These are phyloP conservation scores for Macrostomum lignano DNA, from an alignment of 1,140 invertebrate species.

Conservation along the genomic window DNA sequence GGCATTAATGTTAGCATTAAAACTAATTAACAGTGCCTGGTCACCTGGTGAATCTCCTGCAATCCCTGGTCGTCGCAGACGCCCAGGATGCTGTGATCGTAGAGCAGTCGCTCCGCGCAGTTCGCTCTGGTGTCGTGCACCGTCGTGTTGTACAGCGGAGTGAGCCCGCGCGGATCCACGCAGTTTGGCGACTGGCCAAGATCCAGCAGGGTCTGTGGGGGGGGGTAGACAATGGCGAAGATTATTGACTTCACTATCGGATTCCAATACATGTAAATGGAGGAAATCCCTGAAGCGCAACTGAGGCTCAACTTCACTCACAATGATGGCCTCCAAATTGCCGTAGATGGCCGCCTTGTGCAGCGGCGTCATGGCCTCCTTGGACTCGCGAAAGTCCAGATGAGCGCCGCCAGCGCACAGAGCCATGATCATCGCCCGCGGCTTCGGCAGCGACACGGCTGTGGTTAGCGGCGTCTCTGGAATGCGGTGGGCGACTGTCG, in stretches of 20 bases:
- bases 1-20: too few species aligned
- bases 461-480: slow-evolving; percentile 57
- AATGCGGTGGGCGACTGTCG: too few species aligned
- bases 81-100: slow-evolving; percentile 74
- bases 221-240: neutral
- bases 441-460: slow-evolving; percentile 39
- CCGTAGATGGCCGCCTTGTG: slow-evolving; percentile 53
- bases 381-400: slow-evolving; percentile 64
- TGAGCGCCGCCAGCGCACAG: slow-evolving; percentile 73
- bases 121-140: slow-evolving; percentile 46
- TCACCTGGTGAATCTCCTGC: slow-evolving; percentile 91
- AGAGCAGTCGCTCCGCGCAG: slow-evolving; percentile 61
- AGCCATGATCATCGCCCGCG: slow-evolving; percentile 48
- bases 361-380: slow-evolving; percentile 60
- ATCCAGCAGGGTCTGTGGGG: slow-evolving; percentile 43
- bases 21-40: too few species aligned
- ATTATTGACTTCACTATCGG: slow-evolving; percentile 37
- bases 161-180: slow-evolving; percentile 60
- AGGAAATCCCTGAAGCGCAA: neutral
- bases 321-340: slow-evolving; percentile 53
- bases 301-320: slow-evolving; percentile 9
- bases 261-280: neutral
- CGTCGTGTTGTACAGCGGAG: slow-evolving; percentile 74
- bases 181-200: slow-evolving; percentile 87
- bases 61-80: slow-evolving; percentile 79